These are phyloP conservation scores for Drosophila pandora DNA, from an alignment of 1,140 invertebrate species.

Conservation along the genomic window DNA sequence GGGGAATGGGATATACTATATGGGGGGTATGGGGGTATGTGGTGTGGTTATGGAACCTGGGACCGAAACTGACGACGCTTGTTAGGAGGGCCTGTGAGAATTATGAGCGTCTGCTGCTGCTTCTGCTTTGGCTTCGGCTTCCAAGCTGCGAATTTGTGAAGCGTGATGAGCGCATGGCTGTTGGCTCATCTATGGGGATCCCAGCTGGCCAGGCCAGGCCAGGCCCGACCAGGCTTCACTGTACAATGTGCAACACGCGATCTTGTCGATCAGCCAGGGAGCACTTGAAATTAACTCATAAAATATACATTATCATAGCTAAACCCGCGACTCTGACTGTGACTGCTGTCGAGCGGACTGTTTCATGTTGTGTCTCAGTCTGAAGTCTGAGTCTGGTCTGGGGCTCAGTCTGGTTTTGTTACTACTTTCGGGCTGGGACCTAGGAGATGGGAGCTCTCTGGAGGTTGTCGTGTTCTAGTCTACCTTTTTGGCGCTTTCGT, in stretches of 20 bases:
- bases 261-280: constrained; percentile 34
- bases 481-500: constrained; percentile 76
- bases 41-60: constrained; percentile 14
- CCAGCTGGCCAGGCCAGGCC: constrained; percentile 4
- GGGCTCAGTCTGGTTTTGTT: constrained; percentile 6
- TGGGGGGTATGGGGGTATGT: not conserved
- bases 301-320: constrained; percentile 82
- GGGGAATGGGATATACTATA: not conserved
- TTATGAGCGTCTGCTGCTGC: constrained; percentile 62
- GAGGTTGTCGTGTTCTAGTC: constrained; percentile 59
- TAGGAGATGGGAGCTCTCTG: constrained; percentile 2
- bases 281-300: constrained; percentile 76
- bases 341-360: constrained; percentile 20
- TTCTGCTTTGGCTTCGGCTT: not conserved
- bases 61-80: constrained; percentile 43
- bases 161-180: constrained; percentile 73
- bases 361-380: constrained; percentile 28
- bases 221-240: constrained; percentile 32
- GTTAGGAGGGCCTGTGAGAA: constrained; percentile 63
- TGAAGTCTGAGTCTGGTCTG: constrained; percentile 3
- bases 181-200: constrained; percentile 4
- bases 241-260: constrained; percentile 68
- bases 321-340: constrained; percentile 42
- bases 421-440: not conserved
- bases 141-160: constrained; percentile 80